phyloP scores from a whole-genome alignment of 2,113 vertebrate species.

The Myrmecophaga tridactyla region DNA sequence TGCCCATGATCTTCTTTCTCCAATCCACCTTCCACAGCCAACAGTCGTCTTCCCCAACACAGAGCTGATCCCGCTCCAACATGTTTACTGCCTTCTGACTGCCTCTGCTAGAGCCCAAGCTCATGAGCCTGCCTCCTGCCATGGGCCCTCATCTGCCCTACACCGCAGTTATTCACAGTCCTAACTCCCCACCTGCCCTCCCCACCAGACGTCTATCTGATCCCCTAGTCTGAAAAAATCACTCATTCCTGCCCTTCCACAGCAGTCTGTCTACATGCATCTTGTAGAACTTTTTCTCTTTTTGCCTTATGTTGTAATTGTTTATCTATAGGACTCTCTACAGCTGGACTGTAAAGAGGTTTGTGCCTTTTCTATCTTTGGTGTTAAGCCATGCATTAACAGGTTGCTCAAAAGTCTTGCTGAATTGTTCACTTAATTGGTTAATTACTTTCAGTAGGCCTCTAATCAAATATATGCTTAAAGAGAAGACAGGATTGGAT shows the following conservation, averaged over 20 bases:
- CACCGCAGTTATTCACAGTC: not conserved
- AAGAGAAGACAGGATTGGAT: not conserved
- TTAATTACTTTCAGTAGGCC: conserved; percentile 62
- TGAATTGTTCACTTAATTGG: conserved; percentile 65
- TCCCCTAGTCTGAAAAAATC: not conserved
- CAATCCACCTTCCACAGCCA: not conserved
- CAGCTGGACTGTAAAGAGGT: not conserved
- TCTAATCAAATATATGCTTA: conserved; percentile 59
- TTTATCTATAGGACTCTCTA: not conserved
- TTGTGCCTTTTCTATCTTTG: not conserved
- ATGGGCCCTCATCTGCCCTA: not conserved
- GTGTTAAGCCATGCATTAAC: not conserved
- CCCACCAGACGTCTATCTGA: not conserved
- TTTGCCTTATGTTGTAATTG: not conserved
- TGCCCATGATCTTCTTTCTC: not conserved
- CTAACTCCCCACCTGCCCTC: not conserved
- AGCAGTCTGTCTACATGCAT: not conserved
- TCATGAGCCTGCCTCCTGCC: not conserved
- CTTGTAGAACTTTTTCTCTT: too few species aligned
- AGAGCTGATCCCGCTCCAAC: not conserved
- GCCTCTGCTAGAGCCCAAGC: not conserved
- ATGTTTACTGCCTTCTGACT: not conserved
- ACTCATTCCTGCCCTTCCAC: not conserved
- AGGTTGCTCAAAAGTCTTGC: conserved; percentile 1
- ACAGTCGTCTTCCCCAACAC: not conserved